Base-by-base conservation (phyloP, 1,140 invertebrate species). In the Coelopa frigida region DNA sequence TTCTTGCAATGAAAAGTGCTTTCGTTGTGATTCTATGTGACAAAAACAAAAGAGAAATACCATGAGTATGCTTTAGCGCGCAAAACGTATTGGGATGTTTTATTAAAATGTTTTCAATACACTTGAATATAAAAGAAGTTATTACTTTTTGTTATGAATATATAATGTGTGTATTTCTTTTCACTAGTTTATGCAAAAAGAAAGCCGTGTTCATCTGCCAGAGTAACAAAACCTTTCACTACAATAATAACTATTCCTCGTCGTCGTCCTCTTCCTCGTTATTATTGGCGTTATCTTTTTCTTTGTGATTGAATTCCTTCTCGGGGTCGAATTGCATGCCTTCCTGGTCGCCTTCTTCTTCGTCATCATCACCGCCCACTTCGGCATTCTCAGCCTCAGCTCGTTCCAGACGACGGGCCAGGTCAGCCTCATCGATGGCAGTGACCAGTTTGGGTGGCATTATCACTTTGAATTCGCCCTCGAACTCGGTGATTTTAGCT, bases 371-470 rank as follows among this genome's bases (percentile, higher is more conserved):
- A 39, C 90, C 85, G 53, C 85, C 86, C 12, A 96, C 89, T 75
- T 99, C 93, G 2, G 85, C 83, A 71, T 97, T 98, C 70, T 94
- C 90, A 42, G 86, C 80, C 70, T 97, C 94, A 10, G 94, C 83
- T 44, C 85, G 78, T 73, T 98, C 91, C 83, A 99, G 84, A 70
- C 94, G 87, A 65, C 87, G 78, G 12, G 88, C 86, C 49, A 98
- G 74, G 70, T 98, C 94, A 1, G 88, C 89, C 73, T 99, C 96
- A 71, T 99, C 96, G 10, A 89, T 85, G 39, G 96, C 94, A 18
- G 96, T 98, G 7, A 99, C 94, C 39, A 99, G 93, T 79, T 98
- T 96, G 33, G 94, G 93, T 87, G 89, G 84, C 87, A 94, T 92
- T 70, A 95, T 86, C 49, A 98, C 79, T 59, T 90, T 88, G 66